Evolutionary conservation across 1,140 invertebrate genomes (phyloP).

Genomic region (Scaptomyza montana): DNA sequence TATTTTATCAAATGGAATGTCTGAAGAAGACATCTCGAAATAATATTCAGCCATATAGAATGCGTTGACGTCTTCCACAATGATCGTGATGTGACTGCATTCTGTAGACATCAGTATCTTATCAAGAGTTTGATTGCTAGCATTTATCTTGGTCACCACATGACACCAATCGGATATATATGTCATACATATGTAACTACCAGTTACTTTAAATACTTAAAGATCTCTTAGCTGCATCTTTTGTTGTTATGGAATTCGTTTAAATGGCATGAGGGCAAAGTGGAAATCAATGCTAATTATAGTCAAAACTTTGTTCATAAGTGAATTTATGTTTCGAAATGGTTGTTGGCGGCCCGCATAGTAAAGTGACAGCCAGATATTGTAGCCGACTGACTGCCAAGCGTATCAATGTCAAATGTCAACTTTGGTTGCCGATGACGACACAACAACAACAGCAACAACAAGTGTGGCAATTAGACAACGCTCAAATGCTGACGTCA

Average conservation of each 20-base stretch:
- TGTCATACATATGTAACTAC: constrained; percentile 1
- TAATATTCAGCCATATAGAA: background rate
- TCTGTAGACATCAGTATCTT: constrained; percentile 10
- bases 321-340: constrained; percentile 61
- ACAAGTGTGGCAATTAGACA: constrained; percentile 70
- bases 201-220: constrained; percentile 3
- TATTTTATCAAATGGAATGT: too few species aligned
- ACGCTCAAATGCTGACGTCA: constrained; percentile 62
- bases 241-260: constrained; percentile 26
- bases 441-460: constrained; percentile 34
- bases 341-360: constrained; percentile 60
- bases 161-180: constrained; percentile 20
- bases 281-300: constrained; percentile 80
- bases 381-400: constrained; percentile 31
- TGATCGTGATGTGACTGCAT: background rate
- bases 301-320: constrained; percentile 41
- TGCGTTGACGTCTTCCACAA: background rate
- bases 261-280: constrained; percentile 56
- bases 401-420: constrained; percentile 73
- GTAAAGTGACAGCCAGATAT: constrained; percentile 41
- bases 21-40: too few species aligned
- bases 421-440: constrained; percentile 62
- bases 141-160: constrained; percentile 9
- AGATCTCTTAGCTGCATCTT: background rate
- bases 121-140: constrained; percentile 15